A percentile compares a stretch with the other conserved stretches of the same genome.
Conservation (phyloP, 1,140 invertebrate species). For the Campoletis sonorensis region DNA sequence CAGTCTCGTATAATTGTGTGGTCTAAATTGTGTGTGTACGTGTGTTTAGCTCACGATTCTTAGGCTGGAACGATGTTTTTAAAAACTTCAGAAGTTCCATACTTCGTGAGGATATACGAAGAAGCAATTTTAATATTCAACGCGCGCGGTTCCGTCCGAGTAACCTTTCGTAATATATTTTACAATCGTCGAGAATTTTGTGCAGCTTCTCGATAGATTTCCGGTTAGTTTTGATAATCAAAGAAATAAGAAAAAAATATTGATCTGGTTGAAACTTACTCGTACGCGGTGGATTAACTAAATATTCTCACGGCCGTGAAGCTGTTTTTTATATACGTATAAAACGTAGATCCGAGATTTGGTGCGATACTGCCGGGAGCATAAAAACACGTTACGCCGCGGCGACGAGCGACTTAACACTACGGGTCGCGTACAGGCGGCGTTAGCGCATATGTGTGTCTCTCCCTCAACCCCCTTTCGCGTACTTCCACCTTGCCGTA, state of each 20-base stretch:
- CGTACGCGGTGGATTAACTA: constrained; percentile 8
- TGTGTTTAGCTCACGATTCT: too few species aligned
- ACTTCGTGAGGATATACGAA: too few species aligned
- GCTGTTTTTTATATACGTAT: not conserved
- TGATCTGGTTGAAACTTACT: not conserved
- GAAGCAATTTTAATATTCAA: too few species aligned
- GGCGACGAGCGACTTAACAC: constrained; percentile 2
- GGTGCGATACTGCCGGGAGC: not conserved
- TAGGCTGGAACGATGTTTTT: too few species aligned
- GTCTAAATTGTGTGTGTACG: too few species aligned
- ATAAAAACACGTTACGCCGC: not conserved
- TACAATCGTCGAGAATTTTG: not conserved
- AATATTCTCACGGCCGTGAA: not conserved
- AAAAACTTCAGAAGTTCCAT: too few species aligned
- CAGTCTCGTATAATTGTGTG: too few species aligned
- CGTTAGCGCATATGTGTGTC: not conserved
- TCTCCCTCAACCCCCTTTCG: not conserved
- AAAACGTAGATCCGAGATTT: not conserved
- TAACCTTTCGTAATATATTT: too few species aligned
- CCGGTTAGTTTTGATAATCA: not conserved
- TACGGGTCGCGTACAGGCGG: not conserved
- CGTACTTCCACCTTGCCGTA: not conserved
- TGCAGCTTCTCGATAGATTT: not conserved
- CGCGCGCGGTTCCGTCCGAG: too few species aligned
- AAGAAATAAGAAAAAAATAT: not conserved